Percentiles rank a stretch among this genome's conserved stretches.
Evolutionary conservation across 2,888 invertebrate genomes (phyloP).

Genomic region (Dicranocentrus wangi): DNA sequence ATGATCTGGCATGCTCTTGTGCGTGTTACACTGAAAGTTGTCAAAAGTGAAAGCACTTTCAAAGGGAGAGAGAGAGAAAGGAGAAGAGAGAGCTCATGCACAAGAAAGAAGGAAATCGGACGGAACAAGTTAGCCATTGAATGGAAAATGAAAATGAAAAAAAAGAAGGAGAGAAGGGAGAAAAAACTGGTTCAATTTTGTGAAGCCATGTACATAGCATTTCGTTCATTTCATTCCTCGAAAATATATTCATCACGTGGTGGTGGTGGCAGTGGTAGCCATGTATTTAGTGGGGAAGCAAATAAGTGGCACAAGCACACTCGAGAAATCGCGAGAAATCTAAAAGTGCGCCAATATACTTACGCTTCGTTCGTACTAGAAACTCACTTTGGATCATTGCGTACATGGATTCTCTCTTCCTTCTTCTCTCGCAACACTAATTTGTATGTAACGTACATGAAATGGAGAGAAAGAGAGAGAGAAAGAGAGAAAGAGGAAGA

Average conservation of each 20-base stretch:
- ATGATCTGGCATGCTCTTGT: conserved; percentile 55
- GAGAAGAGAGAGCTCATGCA: conserved; percentile 37
- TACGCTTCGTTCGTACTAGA: no score
- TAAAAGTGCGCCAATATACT: no score
- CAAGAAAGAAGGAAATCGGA: conserved; percentile 60
- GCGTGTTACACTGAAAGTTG: conserved; percentile 57
- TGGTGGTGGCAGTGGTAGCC: no score
- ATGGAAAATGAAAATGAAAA: conserved; percentile 54
- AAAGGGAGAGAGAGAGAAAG: conserved; percentile 38
- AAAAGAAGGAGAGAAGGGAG: conserved; percentile 24
- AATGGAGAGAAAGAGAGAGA: conserved; percentile 40
- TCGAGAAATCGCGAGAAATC: no score
- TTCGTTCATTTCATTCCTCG: no score
- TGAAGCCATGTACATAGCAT: conserved; percentile 5
- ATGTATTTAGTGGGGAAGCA: no score
- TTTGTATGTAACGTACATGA: conserved; percentile 57
- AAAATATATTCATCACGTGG: no score
- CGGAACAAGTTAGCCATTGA: conserved; percentile 54
- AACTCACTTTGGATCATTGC: no score
- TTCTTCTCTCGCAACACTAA: no score
- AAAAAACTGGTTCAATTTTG: conserved; percentile 24
- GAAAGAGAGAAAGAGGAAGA: conserved; percentile 12
- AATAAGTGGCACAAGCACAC: no score
- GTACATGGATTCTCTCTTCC: no score
- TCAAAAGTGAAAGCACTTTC: conserved; percentile 58